Conservation (phyloP, 2,113 vertebrate species). For the Athene cunicularia region DNA sequence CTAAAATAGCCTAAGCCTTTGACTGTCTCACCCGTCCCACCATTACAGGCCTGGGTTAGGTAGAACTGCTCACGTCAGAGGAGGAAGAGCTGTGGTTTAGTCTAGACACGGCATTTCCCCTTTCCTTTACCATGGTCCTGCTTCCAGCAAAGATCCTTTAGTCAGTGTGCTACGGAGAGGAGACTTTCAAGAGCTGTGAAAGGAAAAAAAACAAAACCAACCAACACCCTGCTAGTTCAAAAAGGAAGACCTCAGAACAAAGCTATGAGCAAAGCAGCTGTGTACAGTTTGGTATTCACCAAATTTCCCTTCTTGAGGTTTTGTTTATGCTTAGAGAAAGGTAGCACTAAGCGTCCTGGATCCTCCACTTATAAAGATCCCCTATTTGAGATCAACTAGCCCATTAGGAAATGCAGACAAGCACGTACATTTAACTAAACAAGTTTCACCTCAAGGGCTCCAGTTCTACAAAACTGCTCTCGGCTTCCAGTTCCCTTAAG, state of each 20-base stretch:
- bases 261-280: neutral
- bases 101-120: constrained; percentile 47
- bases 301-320: neutral
- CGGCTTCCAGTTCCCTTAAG: neutral
- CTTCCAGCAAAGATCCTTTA: neutral
- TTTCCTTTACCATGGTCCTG: neutral
- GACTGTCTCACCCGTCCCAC: neutral
- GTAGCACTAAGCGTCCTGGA: neutral
- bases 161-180: neutral
- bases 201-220: neutral
- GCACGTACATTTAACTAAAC: neutral
- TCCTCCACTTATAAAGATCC: neutral
- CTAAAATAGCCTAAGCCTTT: neutral
- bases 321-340: neutral
- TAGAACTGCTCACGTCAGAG: neutral
- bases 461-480: neutral
- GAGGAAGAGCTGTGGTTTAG: constrained; percentile 42
- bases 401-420: neutral
- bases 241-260: neutral
- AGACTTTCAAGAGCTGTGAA: neutral
- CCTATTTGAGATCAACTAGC: neutral
- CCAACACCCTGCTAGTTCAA: neutral
- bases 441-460: neutral
- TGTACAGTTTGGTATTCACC: neutral
- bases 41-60: neutral